Evolutionary conservation across 2,888 invertebrate genomes (phyloP), one percentile per base, ranked within the genome.

Genomic region (Cosmia pyralina): DNA sequence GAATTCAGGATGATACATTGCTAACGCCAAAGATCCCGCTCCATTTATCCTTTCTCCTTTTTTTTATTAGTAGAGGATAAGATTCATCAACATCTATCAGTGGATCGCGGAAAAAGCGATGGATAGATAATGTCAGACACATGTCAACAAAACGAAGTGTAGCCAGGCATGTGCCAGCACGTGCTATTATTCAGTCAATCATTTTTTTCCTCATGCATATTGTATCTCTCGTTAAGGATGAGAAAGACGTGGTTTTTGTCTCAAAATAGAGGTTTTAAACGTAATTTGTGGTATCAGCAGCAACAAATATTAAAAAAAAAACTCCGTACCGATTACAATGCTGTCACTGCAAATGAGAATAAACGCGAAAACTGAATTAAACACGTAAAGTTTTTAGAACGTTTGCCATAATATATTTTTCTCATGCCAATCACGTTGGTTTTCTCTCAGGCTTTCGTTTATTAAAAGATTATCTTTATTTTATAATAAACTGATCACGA

Each of bases 181-280:
- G 22, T 55, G 8, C 60, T 11, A 81, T 77, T 81, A 62, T 69
- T 41, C 46, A 41, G 81, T 71, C 81, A 73, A 55, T 81, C 73
- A 70, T 15, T 71, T 81, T 81, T 70, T 81, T 52, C 55, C 8
- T 46, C 3, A 5, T 41, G 75, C 66, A 55, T 69, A 53, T 52
- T 73, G 22, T 63, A 22, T 41, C 10, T 55, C 11, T 66, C 41
- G 34, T 41, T n/a, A 38, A n/a, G 69, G 60, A 67, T 55, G 28
- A 50, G 68, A 69, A 48, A 64, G 8, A 22, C n/a, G 7, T 5
- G 1, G 11, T 69, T 65, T 77, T 65, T n/a, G 55, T 28, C 0
- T 50, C 11, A n/a, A 13, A 46, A 15, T 53, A 7, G n/a, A 4
- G 19, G 19, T 58, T 53, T 48, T 69, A 15, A 19, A 15, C 44